Conservation (phyloP, 2,113 vertebrate genomes). For the Ibidorhyncha struthersii region DNA sequence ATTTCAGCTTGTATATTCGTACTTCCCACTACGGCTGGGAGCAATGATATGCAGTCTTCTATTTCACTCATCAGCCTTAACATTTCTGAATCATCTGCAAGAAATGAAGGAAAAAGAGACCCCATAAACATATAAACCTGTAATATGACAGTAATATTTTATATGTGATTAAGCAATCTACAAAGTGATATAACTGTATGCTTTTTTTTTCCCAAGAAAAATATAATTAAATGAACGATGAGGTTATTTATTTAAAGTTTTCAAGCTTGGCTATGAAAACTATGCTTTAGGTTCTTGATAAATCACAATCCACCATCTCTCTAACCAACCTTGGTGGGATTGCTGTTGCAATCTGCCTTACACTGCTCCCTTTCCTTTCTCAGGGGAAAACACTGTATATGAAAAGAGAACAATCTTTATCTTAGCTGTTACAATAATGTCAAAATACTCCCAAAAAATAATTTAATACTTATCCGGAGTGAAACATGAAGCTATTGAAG, state of each 20-base stretch:
- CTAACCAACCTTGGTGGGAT: background rate
- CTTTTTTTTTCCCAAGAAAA: background rate
- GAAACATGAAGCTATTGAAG: background rate
- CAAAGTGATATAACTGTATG: background rate
- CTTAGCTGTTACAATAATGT: background rate
- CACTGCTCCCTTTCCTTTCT: background rate
- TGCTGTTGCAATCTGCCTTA: background rate
- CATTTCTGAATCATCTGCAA: constrained; percentile 77
- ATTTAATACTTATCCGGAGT: background rate
- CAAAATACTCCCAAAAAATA: background rate
- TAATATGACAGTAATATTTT: background rate
- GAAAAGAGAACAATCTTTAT: background rate
- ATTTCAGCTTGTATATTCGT: constrained; percentile 77
- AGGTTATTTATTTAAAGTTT: background rate
- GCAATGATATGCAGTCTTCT: constrained; percentile 76
- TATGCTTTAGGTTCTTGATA: background rate
- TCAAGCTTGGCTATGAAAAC: background rate
- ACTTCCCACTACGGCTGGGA: constrained; percentile 67
- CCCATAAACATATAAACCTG: background rate
- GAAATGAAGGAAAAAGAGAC: background rate
- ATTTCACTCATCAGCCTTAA: constrained; percentile 80
- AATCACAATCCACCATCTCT: background rate
- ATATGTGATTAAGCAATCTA: background rate
- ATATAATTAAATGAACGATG: too few relatives aligned
- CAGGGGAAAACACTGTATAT: background rate